Conservation (phyloP, 2,113 vertebrate species). For the Ammospiza caudacuta region DNA sequence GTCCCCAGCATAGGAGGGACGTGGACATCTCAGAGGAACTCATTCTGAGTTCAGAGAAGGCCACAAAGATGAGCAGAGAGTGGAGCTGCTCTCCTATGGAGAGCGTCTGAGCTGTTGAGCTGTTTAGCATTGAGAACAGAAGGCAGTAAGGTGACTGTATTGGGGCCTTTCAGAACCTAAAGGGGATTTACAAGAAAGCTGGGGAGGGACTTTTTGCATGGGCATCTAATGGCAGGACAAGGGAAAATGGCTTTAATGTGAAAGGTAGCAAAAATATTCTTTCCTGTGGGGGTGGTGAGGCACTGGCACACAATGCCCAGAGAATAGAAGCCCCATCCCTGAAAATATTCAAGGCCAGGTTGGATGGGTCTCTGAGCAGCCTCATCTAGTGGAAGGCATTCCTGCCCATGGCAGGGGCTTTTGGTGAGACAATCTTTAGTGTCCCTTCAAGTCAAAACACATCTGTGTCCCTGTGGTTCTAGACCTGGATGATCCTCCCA, state of each 20-base stretch:
- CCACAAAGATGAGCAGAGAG: too few species aligned
- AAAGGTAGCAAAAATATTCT: not conserved
- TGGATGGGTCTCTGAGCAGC: not conserved
- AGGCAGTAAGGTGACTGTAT: not conserved
- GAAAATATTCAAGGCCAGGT: not conserved
- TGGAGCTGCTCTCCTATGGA: too few species aligned
- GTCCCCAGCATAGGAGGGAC: too few species aligned
- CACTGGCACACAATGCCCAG: not conserved
- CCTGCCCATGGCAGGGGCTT: not conserved
- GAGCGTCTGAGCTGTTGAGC: not conserved
- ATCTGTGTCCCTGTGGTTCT: not conserved
- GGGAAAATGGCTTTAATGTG: not conserved
- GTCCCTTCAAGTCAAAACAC: not conserved
- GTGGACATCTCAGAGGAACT: too few species aligned
- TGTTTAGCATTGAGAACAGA: not conserved
- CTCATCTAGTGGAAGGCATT: not conserved
- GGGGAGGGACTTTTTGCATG: not conserved
- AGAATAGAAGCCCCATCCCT: not conserved
- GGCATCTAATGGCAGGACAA: not conserved
- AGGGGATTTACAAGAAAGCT: not conserved
- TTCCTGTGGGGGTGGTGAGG: not conserved
- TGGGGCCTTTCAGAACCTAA: not conserved
- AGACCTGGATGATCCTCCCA: fast-evolving
- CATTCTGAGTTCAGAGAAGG: too few species aligned
- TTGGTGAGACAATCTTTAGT: not conserved